Evolutionary conservation across 2,797 vertebrate genomes (phyloP).

Genomic region (Pseudochirops corinnae): DNA sequence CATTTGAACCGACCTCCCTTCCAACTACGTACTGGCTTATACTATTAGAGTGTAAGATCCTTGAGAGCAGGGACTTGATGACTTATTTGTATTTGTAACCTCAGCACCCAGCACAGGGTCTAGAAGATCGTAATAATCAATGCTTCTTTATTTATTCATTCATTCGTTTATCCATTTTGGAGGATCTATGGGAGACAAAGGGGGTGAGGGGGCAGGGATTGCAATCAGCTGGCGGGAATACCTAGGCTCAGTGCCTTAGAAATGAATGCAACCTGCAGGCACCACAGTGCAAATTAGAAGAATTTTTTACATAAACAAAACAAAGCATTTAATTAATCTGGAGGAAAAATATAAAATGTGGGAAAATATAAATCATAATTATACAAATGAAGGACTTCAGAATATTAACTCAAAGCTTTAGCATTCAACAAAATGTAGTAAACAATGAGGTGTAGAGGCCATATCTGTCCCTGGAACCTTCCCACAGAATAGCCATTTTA

Average conservation of each 20-base stretch:
- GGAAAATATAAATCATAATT: background rate
- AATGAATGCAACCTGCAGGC: background rate
- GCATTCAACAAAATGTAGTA: background rate
- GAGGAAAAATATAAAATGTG: background rate
- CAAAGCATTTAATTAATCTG: background rate
- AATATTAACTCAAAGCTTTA: background rate
- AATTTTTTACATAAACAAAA: background rate
- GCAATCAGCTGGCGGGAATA: background rate
- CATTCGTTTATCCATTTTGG: background rate
- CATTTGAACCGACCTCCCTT: background rate
- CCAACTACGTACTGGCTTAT: background rate
- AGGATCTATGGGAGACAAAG: background rate
- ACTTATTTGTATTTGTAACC: background rate
- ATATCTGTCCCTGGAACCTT: background rate
- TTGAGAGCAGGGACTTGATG: background rate
- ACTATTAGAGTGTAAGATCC: background rate
- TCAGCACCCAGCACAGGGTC: background rate
- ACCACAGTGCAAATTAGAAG: background rate
- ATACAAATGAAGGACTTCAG: background rate
- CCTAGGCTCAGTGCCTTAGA: background rate
- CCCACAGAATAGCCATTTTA: background rate
- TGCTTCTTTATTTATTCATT: background rate
- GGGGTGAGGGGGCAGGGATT: background rate
- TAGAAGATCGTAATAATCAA: background rate
- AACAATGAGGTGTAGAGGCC: background rate